Evolutionary conservation across 2,113 vertebrate genomes (phyloP).

Genomic region (Tachysurus fulvidraco): DNA sequence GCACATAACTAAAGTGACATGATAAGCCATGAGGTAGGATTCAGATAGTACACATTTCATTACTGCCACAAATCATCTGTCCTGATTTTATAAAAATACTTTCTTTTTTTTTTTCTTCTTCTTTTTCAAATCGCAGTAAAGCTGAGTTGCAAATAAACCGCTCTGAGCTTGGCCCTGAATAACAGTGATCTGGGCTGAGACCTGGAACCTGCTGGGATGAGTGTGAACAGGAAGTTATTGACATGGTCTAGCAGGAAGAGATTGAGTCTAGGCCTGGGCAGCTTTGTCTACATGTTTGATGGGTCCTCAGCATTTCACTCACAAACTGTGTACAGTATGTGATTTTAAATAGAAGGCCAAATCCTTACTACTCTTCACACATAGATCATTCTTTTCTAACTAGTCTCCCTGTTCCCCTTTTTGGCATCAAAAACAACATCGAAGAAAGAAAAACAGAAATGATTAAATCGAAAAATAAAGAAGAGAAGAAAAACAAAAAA

Average conservation of each 20-base stretch:
- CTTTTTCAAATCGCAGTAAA: conserved; percentile 17
- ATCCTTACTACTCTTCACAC: conserved; percentile 23
- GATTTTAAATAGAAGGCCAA: conserved; percentile 32
- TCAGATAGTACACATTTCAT: conserved; percentile 77
- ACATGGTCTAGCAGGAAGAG: conserved; percentile 29
- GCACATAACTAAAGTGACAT: conserved; percentile 75
- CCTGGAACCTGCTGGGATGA: not conserved
- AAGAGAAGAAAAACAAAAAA: conserved; percentile 60
- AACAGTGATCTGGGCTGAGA: not conserved
- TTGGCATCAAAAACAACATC: conserved; percentile 70
- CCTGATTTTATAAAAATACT: conserved; percentile 47
- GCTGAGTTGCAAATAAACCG: conserved; percentile 27
- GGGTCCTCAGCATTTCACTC: conserved; percentile 59
- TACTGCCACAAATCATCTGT: conserved; percentile 64
- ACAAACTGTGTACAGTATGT: conserved; percentile 35
- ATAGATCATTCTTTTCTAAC: not conserved
- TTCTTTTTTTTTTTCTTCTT: not conserved
- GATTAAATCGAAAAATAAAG: conserved; percentile 44
- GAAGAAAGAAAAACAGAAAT: not conserved
- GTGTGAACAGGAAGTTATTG: conserved; percentile 20
- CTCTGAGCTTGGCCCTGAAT: conserved; percentile 41
- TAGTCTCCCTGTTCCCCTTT: conserved; percentile 37
- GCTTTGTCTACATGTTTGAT: conserved; percentile 48
- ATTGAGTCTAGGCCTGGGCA: conserved; percentile 55
- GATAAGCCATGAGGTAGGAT: conserved; percentile 82